Evolutionary conservation across 2,797 vertebrate genomes (phyloP).

Genomic region (Gymnothorax javanicus): DNA sequence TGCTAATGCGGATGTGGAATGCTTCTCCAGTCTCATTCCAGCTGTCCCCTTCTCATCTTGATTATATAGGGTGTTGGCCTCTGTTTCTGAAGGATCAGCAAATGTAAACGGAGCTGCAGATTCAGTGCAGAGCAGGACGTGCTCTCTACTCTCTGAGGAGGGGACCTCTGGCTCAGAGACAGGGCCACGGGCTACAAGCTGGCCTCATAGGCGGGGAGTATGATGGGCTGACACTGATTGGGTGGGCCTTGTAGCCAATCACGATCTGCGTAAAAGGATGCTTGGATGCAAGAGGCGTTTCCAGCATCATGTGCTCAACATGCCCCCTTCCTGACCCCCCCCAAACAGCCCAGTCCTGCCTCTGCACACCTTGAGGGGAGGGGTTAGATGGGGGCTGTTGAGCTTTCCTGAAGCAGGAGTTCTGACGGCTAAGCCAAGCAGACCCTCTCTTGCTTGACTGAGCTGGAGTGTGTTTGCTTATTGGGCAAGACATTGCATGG

Average conservation of each 20-base stretch:
- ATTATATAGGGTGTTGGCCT: not conserved
- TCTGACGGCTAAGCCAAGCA: conserved; percentile 2
- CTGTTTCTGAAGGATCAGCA: not conserved
- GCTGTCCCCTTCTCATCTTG: not conserved
- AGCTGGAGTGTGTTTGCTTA: not conserved
- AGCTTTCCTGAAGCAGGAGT: not conserved
- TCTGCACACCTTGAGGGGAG: not conserved
- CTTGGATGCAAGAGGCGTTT: not conserved
- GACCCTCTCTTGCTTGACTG: not conserved
- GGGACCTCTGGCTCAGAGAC: not conserved
- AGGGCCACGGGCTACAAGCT: not conserved
- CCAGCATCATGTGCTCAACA: too few relatives aligned
- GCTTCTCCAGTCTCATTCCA: not conserved
- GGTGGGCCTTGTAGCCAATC: not conserved
- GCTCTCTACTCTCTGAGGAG: not conserved
- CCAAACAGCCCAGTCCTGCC: not conserved
- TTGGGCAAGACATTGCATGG: not conserved
- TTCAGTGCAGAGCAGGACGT: not conserved
- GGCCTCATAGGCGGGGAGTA: not conserved
- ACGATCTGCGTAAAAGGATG: not conserved
- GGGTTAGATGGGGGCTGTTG: not conserved
- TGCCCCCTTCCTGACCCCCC: not conserved
- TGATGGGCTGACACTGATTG: not conserved
- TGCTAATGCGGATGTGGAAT: not conserved
- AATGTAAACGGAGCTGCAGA: not conserved